Evolutionary conservation across 1,140 invertebrate genomes (phyloP), one percentile per base, ranked within the genome.

Genomic region (Bombus waltoni): DNA sequence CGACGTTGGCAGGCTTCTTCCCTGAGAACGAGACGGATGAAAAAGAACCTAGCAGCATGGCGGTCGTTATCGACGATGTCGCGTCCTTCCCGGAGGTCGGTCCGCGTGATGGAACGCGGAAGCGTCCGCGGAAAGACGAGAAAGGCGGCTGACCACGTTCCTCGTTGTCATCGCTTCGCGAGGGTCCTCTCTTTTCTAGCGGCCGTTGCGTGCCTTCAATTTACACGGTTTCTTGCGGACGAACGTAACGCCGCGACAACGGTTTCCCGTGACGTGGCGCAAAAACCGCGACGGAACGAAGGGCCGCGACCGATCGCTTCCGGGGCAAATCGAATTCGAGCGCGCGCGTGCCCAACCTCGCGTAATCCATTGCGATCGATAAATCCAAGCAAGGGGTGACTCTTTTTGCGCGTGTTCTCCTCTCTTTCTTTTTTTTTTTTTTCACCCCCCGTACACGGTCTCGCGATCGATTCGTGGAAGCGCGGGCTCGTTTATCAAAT

Each of bases 91-190:
- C 68, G 84, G 81, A 82, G 85, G 88, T 86, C 81, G 88, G 88
- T 92, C 87, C 88, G 87, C 91, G 91, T 92, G 93, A 93, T 87
- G 91, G 92, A 93, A 94, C 89, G 93, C 91, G 92, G 91, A 94
- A 94, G 91, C 87, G 81, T 81, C 71, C 53, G n/a, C 66, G 8
- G 8, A 68, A 40, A 25, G 57, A 62, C 73, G 47, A 62, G 68
- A 87, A 83, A 72, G 44, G 35, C 53, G 44, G 35, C 53, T 44
- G 62, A 42, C 57, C 76, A 57, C 18, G 13, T 88, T 62, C 18
- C 59, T 82, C 59, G 57, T 35, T 83, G 86, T 88, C 83, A 88
- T 81, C 75, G 75, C 42, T 2, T 28, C 53, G 32, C 53, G 5
- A 18, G 28, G 18, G 11, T 53, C 44, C 68, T 44, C 57, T 78